phyloP scores from a whole-genome alignment of 2,797 vertebrate species.

The Mastacembelus armatus region DNA sequence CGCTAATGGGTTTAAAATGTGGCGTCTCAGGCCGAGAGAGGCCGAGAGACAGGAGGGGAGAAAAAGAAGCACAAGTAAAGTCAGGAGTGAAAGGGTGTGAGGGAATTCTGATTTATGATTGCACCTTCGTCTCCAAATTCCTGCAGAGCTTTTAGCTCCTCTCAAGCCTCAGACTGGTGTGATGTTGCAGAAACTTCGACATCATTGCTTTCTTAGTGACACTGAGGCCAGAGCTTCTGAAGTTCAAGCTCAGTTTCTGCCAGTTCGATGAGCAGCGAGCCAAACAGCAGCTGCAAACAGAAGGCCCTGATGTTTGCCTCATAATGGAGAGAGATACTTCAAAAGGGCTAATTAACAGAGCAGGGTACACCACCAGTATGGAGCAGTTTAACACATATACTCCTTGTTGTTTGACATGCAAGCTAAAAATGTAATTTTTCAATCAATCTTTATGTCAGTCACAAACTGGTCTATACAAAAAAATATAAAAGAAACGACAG shows the following conservation, averaged over 20 bases:
- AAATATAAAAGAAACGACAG: no score
- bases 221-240: conserved; percentile 62
- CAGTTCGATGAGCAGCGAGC: conserved; percentile 51
- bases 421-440: no score
- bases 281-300: conserved; percentile 74
- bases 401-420: no score
- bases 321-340: conserved; percentile 26
- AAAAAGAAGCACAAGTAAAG: conserved; percentile 35
- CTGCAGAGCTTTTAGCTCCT: conserved; percentile 57
- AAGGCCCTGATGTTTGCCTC: conserved; percentile 65
- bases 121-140: conserved; percentile 59
- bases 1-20: conserved; percentile 87
- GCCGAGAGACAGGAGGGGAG: conserved; percentile 23
- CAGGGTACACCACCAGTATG: not conserved
- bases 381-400: no score
- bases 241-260: conserved; percentile 46
- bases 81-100: conserved; percentile 60
- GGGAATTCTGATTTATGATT: conserved; percentile 73
- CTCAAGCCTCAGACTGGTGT: conserved; percentile 59
- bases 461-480: no score
- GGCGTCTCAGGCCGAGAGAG: conserved; percentile 71
- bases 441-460: no score
- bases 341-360: no score
- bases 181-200: conserved; percentile 73
- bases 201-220: conserved; percentile 70